Conservation (phyloP, 1,140 invertebrate species). For the Antheraea mylitta region DNA sequence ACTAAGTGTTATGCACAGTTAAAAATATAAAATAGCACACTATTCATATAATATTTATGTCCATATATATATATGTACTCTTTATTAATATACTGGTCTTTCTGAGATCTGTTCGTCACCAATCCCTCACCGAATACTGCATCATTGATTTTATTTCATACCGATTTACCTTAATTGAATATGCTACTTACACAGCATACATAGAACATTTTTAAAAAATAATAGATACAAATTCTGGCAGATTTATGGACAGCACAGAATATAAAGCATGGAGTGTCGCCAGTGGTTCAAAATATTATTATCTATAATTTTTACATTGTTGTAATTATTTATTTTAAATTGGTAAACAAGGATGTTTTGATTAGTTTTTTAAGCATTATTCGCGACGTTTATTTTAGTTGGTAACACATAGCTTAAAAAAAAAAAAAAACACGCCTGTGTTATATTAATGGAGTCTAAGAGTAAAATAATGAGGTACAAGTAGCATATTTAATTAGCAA, state of each 20-base stretch:
- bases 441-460: too few relatives aligned
- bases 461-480: not conserved
- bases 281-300: too few relatives aligned
- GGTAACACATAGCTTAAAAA: too few relatives aligned
- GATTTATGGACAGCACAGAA: too few relatives aligned
- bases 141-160: slow-evolving; percentile 19
- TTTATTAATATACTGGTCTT: slow-evolving; percentile 65
- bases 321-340: too few relatives aligned
- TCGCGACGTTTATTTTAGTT: too few relatives aligned
- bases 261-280: too few relatives aligned
- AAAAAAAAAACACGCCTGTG: too few relatives aligned
- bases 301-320: too few relatives aligned
- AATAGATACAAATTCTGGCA: too few relatives aligned
- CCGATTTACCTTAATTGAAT: slow-evolving; percentile 15
- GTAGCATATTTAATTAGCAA: not conserved
- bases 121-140: slow-evolving; percentile 52
- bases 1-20: slow-evolving; percentile 41
- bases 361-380: too few relatives aligned
- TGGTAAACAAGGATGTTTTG: too few relatives aligned
- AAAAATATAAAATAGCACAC: slow-evolving; percentile 46
- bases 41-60: slow-evolving; percentile 29
- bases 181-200: slow-evolving; percentile 16
- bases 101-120: slow-evolving; percentile 64
- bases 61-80: slow-evolving; percentile 30
- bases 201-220: not conserved